These are phyloP conservation scores for Geodia barretti DNA, from an alignment of 37 sponge, comb jelly and placozoan species.

Conservation along the genomic window DNA sequence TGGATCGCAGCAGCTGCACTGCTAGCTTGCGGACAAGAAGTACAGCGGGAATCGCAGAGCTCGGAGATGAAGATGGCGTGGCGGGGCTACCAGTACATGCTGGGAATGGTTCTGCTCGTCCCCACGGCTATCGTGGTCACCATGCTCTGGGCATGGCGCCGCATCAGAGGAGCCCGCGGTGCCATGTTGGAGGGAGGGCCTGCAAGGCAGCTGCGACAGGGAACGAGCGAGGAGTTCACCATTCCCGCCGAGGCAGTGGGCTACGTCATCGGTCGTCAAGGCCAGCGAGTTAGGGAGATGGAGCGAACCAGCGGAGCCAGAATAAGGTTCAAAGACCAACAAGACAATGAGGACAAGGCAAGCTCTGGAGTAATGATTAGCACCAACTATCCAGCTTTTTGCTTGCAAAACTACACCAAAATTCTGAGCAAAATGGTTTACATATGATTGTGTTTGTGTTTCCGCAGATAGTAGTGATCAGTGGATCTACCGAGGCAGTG, in stretches of 20 bases:
- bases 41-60: neutral
- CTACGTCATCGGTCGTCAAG: conserved; percentile 48
- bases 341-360: conserved; percentile 14
- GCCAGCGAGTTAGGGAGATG: conserved; percentile 24
- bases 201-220: neutral
- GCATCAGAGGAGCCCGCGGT: neutral
- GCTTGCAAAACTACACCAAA: neutral
- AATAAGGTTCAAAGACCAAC: conserved; percentile 35
- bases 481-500: conserved; percentile 32
- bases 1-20: too few relatives aligned
- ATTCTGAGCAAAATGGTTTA: neutral
- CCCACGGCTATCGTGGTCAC: neutral
- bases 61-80: neutral
- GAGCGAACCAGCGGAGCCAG: conserved; percentile 18
- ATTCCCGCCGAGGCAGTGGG: conserved; percentile 26
- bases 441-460: too few relatives aligned
- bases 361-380: neutral
- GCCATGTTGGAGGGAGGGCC: neutral
- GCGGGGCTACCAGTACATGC: neutral
- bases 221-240: conserved; percentile 21
- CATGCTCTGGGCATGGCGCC: neutral
- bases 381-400: neutral
- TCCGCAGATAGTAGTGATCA: conserved; percentile 22
- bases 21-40: too few relatives aligned
- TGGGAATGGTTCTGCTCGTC: neutral